Evolutionary conservation across 2,797 vertebrate species (phyloP).

Genomic region (Microctenopoma stevenorrisi): DNA sequence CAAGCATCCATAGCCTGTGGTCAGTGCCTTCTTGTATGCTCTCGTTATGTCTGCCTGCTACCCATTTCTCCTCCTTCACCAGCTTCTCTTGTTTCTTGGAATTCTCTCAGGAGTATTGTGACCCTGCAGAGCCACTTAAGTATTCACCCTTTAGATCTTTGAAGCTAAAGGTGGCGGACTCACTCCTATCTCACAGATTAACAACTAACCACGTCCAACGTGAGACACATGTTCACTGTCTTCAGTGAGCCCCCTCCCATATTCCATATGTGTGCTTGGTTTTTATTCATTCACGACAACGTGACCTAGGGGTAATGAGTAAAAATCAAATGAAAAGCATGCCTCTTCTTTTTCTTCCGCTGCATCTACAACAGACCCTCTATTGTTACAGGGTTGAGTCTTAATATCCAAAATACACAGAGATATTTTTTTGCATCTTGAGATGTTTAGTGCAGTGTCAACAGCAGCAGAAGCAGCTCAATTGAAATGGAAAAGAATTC

Average conservation of each 20-base stretch:
- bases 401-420: conserved; percentile 16
- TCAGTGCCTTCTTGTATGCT: conserved; percentile 63
- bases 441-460: conserved; percentile 65
- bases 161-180: conserved; percentile 68
- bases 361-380: conserved; percentile 42
- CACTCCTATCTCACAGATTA: conserved; percentile 73
- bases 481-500: conserved; percentile 74
- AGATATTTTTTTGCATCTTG: conserved; percentile 61
- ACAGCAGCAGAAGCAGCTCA: conserved; percentile 62
- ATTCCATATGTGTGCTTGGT: conserved; percentile 33
- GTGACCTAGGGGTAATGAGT: conserved; percentile 26
- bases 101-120: conserved; percentile 56
- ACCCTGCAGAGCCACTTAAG: conserved; percentile 57
- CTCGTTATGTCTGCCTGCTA: conserved; percentile 64
- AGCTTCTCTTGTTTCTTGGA: conserved; percentile 46
- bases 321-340: conserved; percentile 16
- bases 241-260: conserved; percentile 8
- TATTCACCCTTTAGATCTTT: conserved; percentile 67
- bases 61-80: conserved; percentile 42
- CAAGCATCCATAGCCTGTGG: conserved; percentile 78
- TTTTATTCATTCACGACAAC: conserved; percentile 33
- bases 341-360: not conserved
- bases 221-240: conserved; percentile 63
- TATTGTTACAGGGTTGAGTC: conserved; percentile 33
- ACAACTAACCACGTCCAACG: conserved; percentile 72